Evolutionary conservation across 2,888 invertebrate genomes (phyloP).

Genomic region (Brassicogethes aeneus): DNA sequence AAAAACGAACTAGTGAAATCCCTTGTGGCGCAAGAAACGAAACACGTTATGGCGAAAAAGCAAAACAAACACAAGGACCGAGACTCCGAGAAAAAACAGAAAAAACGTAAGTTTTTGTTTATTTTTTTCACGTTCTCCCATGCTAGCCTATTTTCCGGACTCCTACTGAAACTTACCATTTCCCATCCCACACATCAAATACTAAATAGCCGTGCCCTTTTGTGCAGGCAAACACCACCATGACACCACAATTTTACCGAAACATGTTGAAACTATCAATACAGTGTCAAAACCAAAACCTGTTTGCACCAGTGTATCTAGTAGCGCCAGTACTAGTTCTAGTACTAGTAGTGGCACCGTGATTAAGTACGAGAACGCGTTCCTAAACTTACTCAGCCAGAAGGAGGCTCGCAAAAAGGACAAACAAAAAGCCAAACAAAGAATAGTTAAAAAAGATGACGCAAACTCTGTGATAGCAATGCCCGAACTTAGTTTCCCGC

Average conservation of each 20-base stretch:
- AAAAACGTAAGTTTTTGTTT: constrained; percentile 30
- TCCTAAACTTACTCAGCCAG: constrained; percentile 19
- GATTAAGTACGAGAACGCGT: constrained; percentile 22
- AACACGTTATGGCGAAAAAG: constrained; percentile 27
- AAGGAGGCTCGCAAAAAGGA: not conserved
- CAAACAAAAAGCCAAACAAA: not conserved
- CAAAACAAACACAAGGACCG: constrained; percentile 31
- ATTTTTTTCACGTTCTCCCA: too few species aligned
- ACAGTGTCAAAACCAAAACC: constrained; percentile 14
- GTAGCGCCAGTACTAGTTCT: constrained; percentile 3
- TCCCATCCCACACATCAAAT: too few species aligned
- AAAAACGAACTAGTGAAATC: constrained; percentile 27
- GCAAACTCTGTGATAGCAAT: constrained; percentile 9
- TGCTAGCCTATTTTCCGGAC: too few species aligned
- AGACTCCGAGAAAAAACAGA: constrained; percentile 29
- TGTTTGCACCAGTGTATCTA: not conserved
- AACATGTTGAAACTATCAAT: constrained; percentile 22
- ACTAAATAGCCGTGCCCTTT: too few species aligned
- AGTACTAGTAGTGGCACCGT: not conserved
- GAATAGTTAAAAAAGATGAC: not conserved
- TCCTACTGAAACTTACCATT: too few species aligned
- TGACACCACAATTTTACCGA: constrained; percentile 4
- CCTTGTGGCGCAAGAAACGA: constrained; percentile 26
- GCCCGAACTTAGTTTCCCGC: constrained; percentile 17
- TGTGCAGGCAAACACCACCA: constrained; percentile 15